Percentiles rank a stretch among this genome's conserved stretches.
Evolutionary conservation across 2,888 invertebrate species (phyloP).

Genomic region (Lithosia quadra): DNA sequence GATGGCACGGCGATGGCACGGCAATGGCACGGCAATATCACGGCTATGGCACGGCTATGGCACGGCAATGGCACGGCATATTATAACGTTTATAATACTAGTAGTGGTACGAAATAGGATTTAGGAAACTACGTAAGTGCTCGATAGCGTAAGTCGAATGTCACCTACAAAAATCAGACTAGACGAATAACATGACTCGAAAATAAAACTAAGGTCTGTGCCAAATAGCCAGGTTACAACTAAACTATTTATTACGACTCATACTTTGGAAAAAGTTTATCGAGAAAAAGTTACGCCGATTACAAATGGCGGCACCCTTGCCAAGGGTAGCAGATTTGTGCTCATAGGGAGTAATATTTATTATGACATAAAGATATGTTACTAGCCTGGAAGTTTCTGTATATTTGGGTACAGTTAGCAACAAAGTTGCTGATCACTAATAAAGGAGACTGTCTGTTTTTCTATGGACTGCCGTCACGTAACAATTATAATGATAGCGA

Average conservation of each 20-base stretch:
- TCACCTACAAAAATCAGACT: neutral
- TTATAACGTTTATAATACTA: too few species aligned
- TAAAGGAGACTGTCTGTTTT: too few species aligned
- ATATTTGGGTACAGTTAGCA: neutral
- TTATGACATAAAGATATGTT: constrained; percentile 17
- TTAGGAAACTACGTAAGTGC: too few species aligned
- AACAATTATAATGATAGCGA: too few species aligned
- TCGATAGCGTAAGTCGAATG: too few species aligned
- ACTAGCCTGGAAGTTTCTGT: neutral
- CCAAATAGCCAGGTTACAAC: neutral
- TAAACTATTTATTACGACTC: constrained; percentile 5
- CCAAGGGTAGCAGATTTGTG: constrained; percentile 16
- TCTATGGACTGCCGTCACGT: too few species aligned
- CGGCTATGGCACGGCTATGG: too few species aligned
- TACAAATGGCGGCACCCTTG: constrained; percentile 16
- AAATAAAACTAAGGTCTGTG: neutral
- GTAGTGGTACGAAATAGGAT: too few species aligned
- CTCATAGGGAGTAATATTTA: constrained; percentile 16
- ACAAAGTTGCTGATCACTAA: neutral
- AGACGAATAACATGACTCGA: too few species aligned
- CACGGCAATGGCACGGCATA: too few species aligned
- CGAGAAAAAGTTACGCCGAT: constrained; percentile 17
- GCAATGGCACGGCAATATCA: too few species aligned
- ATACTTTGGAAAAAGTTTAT: constrained; percentile 12
- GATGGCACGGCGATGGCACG: too few species aligned